Evolutionary conservation across 1,140 invertebrate genomes (phyloP).

Genomic region (Apis dorsata): DNA sequence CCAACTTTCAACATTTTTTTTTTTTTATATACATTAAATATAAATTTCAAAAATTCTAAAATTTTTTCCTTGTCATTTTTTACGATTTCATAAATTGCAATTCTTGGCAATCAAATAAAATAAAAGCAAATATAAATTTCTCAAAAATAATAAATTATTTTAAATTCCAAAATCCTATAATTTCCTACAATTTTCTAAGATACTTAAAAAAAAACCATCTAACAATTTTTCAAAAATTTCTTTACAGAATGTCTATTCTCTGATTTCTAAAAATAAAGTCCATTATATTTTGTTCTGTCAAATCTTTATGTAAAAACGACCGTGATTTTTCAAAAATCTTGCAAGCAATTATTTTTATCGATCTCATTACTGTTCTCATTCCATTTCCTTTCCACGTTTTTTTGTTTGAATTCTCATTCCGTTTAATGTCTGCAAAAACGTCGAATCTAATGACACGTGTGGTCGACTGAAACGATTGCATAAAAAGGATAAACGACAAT

Average conservation of each 20-base stretch:
- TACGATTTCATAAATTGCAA: not conserved
- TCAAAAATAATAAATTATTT: not conserved
- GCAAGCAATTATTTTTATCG: not conserved
- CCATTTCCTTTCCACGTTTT: not conserved
- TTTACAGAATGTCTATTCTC: no score
- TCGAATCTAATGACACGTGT: slow-evolving; percentile 8
- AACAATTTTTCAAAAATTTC: no score
- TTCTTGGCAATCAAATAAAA: not conserved
- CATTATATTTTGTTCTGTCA: no score
- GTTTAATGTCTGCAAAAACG: not conserved
- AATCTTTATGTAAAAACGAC: not conserved
- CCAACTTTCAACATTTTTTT: no score
- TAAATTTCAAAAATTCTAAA: no score
- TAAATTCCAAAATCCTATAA: no score
- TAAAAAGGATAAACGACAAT: slow-evolving; percentile 18
- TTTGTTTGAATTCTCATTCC: not conserved
- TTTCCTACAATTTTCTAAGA: no score
- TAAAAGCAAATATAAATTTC: not conserved
- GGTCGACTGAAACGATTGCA: slow-evolving; percentile 29
- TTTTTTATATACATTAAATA: no score
- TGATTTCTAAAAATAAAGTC: no score
- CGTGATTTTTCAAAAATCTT: not conserved
- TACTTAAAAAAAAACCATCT: no score
- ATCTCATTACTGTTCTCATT: not conserved
- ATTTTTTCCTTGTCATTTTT: no score